These are phyloP conservation scores for Spea multiplicata DNA, from an alignment of 2,113 vertebrate genomes.

Conservation along the genomic window DNA sequence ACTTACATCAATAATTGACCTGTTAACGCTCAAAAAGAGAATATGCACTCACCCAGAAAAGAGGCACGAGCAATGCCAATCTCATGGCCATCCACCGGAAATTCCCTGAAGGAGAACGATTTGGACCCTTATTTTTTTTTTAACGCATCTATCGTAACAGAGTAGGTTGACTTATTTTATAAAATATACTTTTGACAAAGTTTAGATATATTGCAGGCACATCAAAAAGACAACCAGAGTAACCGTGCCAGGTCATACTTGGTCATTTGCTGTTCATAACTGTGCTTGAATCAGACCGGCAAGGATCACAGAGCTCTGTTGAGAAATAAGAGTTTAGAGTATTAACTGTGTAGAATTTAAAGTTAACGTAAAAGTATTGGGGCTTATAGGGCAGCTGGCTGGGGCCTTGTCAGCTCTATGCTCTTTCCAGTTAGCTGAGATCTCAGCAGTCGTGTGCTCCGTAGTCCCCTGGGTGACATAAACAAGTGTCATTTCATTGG, in stretches of 20 bases:
- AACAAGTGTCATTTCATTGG: neutral
- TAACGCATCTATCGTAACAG: neutral
- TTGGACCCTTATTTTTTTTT: neutral
- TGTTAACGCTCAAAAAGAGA: neutral
- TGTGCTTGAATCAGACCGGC: constrained; percentile 87
- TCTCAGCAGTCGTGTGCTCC: constrained; percentile 81
- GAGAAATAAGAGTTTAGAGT: constrained; percentile 12
- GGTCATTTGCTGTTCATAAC: constrained; percentile 91
- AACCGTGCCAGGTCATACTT: constrained; percentile 66
- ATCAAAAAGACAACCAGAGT: too few species aligned
- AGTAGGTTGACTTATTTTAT: neutral
- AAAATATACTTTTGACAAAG: too few species aligned
- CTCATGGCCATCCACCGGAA: constrained; percentile 99
- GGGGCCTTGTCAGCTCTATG: constrained; percentile 98
- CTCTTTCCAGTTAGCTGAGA: constrained; percentile 88
- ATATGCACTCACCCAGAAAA: constrained; percentile 82
- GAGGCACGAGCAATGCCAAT: constrained; percentile 91
- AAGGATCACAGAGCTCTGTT: constrained; percentile 88
- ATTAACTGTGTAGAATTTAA: neutral
- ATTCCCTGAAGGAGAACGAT: constrained; percentile 76
- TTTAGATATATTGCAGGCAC: too few species aligned
- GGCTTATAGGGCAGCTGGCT: constrained; percentile 71
- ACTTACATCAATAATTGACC: neutral
- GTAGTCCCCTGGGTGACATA: constrained; percentile 68
- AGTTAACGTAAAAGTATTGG: neutral